Conservation (phyloP, 1,140 invertebrate species). For the Dermatophagoides farinae region DNA sequence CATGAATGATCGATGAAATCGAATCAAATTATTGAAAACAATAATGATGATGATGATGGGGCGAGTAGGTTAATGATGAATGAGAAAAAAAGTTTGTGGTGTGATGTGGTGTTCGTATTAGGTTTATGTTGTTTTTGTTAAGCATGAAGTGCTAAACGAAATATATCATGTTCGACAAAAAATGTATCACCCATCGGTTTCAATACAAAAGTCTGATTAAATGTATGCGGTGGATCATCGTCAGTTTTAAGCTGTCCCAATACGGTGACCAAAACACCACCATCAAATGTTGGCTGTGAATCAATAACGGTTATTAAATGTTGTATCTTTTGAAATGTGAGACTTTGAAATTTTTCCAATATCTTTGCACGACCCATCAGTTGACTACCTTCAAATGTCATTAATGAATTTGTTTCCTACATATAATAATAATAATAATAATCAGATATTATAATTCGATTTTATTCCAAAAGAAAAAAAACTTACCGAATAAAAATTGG, state of each 20-base stretch:
- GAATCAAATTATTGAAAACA: no score
- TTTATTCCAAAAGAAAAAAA: slow-evolving; percentile 2
- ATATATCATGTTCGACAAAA: slow-evolving; percentile 75
- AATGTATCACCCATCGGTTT: slow-evolving; percentile 62
- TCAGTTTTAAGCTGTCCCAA: slow-evolving; percentile 80
- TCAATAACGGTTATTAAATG: slow-evolving; percentile 77
- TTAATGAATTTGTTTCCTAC: slow-evolving; percentile 67
- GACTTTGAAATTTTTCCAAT: slow-evolving; percentile 68
- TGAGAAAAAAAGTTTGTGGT: no score
- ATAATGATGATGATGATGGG: no score
- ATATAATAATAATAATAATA: slow-evolving; percentile 22
- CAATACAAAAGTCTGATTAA: slow-evolving; percentile 73
- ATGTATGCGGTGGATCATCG: slow-evolving; percentile 72
- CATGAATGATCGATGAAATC: no score
- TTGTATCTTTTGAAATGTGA: slow-evolving; percentile 78
- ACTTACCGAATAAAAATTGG: slow-evolving; percentile 81
- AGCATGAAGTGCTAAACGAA: slow-evolving; percentile 47
- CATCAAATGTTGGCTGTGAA: slow-evolving; percentile 84
- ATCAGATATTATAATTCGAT: not conserved
- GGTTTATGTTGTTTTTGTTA: not conserved
- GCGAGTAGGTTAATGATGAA: no score
- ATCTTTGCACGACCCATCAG: slow-evolving; percentile 75
- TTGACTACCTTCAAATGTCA: slow-evolving; percentile 84
- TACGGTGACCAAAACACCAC: slow-evolving; percentile 77
- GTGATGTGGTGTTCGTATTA: no score